Percentiles rank a stretch among this genome's conserved stretches.
These are phyloP conservation scores for Phocides pigmalion DNA, from an alignment of 1,140 invertebrate species.

Conservation along the genomic window DNA sequence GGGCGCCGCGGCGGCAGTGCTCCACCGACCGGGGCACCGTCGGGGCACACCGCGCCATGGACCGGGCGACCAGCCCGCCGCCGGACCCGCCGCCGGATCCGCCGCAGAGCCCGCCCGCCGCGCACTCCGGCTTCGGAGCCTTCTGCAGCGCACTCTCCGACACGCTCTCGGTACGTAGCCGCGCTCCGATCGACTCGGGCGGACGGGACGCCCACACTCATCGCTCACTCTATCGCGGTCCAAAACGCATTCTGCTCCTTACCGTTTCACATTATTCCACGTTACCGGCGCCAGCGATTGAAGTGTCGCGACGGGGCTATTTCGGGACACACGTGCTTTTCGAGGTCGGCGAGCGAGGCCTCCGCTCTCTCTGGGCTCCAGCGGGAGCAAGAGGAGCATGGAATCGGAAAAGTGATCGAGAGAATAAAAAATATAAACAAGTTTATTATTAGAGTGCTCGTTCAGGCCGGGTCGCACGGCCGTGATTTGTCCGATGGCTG, in stretches of 20 bases:
- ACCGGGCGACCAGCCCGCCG: slow-evolving; percentile 57
- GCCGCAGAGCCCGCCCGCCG: slow-evolving; percentile 56
- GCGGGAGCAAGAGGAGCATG: slow-evolving; percentile 43
- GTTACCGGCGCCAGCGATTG: slow-evolving; percentile 50
- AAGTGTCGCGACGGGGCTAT: slow-evolving; percentile 63
- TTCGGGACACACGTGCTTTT: slow-evolving; percentile 65
- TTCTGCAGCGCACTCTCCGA: slow-evolving; percentile 79
- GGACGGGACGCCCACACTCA: slow-evolving; percentile 22
- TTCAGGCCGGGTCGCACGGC: slow-evolving; percentile 79
- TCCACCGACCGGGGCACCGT: slow-evolving; percentile 60
- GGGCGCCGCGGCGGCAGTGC: slow-evolving; percentile 62
- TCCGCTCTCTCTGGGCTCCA: slow-evolving; percentile 34
- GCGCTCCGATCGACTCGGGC: slow-evolving; percentile 17
- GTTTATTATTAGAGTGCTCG: slow-evolving; percentile 81
- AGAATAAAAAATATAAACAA: slow-evolving; percentile 82
- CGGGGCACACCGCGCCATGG: slow-evolving; percentile 68
- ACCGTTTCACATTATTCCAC: slow-evolving; percentile 47
- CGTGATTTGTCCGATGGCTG: slow-evolving; percentile 80
- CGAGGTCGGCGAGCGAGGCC: slow-evolving; percentile 58
- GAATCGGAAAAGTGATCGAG: slow-evolving; percentile 68
- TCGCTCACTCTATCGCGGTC: slow-evolving; percentile 27
- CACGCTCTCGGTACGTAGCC: slow-evolving; percentile 76
- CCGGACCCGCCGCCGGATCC: slow-evolving; percentile 34
- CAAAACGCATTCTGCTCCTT: slow-evolving; percentile 52
- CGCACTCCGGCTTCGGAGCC: slow-evolving; percentile 73